Evolutionary conservation across 2,113 vertebrate genomes (phyloP), one percentile per base, ranked within the genome.

Genomic region (Cottus gobio): DNA sequence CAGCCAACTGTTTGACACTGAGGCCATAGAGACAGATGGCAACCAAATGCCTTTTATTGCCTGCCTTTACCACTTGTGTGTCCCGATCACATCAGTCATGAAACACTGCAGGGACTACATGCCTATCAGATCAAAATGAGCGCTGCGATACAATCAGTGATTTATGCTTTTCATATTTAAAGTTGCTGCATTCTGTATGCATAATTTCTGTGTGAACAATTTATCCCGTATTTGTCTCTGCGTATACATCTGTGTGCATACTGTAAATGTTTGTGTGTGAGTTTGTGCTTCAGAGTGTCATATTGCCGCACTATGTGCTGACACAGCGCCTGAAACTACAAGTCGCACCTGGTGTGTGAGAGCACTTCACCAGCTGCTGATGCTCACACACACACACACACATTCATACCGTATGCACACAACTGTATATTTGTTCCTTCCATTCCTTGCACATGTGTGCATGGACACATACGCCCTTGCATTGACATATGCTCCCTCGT

Each of bases 311-410:
- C 79, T 92, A 91, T 94, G 89, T 89, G 93, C 93, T 93, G 94
- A 95, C 88, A 83, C 89, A 89, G 93, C 74, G 89, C 92, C 83
- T 82, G 77, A 57, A 85, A 92, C 90, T 90, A 90, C 85, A 93
- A 90, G 93, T 93, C 73, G 85, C 94, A 94, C 94, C 94, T 94
- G 93, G 92, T 84, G 93, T 93, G 92, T 90, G 89, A 92, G 77
- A 90, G 87, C 87, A 72, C 81, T 89, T 91, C 84, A 85, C 92
- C 95, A 94, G 93, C 94, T 95, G 95, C 92, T 90, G 89, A 90
- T 86, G 85, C 89, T 89, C 71, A 65, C 71, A 80, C 63, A 72
- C 66, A 85, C 71, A 68, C 34, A 60, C 65, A 63, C 68, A 70
- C 65, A 83, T 75, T 69, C 71, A 82, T 64, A 54, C 37, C 31